A percentile compares a stretch with the other conserved stretches of the same genome.
These are phyloP conservation scores for Campoplex capitator DNA, from an alignment of 2,888 invertebrate genomes.

Conservation along the genomic window DNA sequence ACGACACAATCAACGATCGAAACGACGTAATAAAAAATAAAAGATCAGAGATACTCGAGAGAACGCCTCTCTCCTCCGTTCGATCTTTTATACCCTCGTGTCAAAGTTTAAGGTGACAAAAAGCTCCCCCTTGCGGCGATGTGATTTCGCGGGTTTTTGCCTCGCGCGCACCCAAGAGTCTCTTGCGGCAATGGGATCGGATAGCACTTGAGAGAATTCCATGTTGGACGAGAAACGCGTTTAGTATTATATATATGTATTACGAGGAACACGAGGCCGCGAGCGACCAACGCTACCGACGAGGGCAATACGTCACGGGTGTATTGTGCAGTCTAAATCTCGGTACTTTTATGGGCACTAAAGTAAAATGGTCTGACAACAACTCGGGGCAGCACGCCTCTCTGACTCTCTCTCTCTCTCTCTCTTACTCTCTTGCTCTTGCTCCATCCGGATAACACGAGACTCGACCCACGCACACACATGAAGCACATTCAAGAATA, in stretches of 20 bases:
- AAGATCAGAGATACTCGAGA: conserved; percentile 26
- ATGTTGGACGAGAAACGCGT: conserved; percentile 39
- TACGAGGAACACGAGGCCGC: conserved; percentile 56
- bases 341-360: conserved; percentile 84
- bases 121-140: conserved; percentile 71
- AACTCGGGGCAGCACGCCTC: conserved; percentile 75
- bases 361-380: conserved; percentile 84
- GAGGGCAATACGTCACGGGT: conserved; percentile 81
- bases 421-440: conserved; percentile 27
- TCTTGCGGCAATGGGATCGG: conserved; percentile 48
- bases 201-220: conserved; percentile 38
- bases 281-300: conserved; percentile 57
- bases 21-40: conserved; percentile 52
- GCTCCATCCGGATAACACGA: conserved; percentile 64
- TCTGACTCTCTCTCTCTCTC: conserved; percentile 36
- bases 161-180: conserved; percentile 29
- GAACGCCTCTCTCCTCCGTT: conserved; percentile 1
- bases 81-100: conserved; percentile 42
- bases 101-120: conserved; percentile 51
- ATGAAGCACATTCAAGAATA: conserved; percentile 12
- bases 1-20: conserved; percentile 55
- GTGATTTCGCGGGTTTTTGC: conserved; percentile 82
- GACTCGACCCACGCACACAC: conserved; percentile 69
- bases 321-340: conserved; percentile 84
- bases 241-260: background rate